Base-by-base conservation (phyloP, 2,113 vertebrate genomes). In the Micronisus gabar region DNA sequence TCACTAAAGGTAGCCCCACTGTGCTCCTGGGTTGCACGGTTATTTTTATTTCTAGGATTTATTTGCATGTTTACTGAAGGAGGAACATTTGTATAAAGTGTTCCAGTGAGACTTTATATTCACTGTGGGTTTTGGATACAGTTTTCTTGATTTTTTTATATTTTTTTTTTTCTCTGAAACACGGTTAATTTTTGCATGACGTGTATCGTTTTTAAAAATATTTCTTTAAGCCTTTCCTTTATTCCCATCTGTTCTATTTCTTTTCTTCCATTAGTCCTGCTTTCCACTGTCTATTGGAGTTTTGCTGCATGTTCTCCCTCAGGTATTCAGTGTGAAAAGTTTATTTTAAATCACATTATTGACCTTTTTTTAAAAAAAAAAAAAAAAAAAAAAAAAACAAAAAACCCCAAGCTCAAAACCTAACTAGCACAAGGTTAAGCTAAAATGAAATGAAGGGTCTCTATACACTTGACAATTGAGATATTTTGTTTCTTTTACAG, bases 261-360 rank as follows among this genome's bases (percentile, higher is more conserved):
- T 93, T 86, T 97, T 86, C 82, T 66, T 92, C 93, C 78, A 87
- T 85, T 92, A 97, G 95, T 98, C 43, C 95, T 98, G 97, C 96
- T 92, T 93, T 98, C 97, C 97, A 89, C 90, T 96, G 71, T 96
- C 95, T 97, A 3, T 95, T 97, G 96, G 95, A 97, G 41, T 95
- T 81, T 95, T 98, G 92, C 97, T 98, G 98, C 98, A 98, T 98
- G 97, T 97, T 97, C 90, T 98, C 62, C 97, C 90, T 97, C 95
- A 98, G 98, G 97, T 98, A 98, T 96, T 94, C 83, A 80, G 41
- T 10, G 21, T 93, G 81, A 95, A 84, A 96, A 80, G 30, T 58
- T 90, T 40, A 62, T 90, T 75, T 78, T 29, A 86, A 94, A 97
- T 97, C 97, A 97, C 97, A 97, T 98, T 95, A 95, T 91, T 68